Evolutionary conservation across 2,113 vertebrate species (phyloP).

Genomic region (Colistium nudipinnis): DNA sequence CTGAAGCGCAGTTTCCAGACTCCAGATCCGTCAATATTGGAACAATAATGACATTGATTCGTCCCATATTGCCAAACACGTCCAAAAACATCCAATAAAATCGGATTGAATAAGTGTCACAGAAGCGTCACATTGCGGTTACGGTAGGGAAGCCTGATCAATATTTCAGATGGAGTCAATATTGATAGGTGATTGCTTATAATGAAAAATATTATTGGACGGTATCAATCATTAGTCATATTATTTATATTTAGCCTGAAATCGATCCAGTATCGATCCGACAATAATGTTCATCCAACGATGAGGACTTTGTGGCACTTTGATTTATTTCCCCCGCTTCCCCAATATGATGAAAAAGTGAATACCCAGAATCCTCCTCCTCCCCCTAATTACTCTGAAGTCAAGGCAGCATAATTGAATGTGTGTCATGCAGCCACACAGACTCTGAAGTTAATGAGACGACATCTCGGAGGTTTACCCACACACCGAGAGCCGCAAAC

Average conservation of each 20-base stretch:
- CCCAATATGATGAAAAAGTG: too few relatives aligned
- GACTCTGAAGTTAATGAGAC: constrained; percentile 42
- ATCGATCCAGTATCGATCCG: too few relatives aligned
- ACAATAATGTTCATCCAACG: background rate
- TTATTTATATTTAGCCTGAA: too few relatives aligned
- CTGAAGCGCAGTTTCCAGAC: too few relatives aligned
- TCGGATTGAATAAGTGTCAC: background rate
- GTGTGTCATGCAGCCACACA: constrained; percentile 11
- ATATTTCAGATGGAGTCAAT: too few relatives aligned
- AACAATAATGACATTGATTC: background rate
- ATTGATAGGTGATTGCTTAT: too few relatives aligned
- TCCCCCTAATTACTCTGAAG: background rate
- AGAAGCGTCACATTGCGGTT: background rate
- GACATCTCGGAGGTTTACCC: constrained; percentile 19
- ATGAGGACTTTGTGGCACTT: background rate
- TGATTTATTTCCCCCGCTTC: too few relatives aligned
- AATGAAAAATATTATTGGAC: background rate
- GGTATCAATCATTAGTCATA: too few relatives aligned
- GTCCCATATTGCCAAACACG: too few relatives aligned
- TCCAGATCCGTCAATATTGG: background rate
- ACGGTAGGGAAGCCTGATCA: background rate
- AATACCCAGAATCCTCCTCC: background rate
- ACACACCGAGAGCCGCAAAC: constrained; percentile 2
- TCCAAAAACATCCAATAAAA: background rate
- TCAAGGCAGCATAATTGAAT: constrained; percentile 3